Conservation (phyloP, 1,140 invertebrate species). For the Lordiphosa stackelbergi region DNA sequence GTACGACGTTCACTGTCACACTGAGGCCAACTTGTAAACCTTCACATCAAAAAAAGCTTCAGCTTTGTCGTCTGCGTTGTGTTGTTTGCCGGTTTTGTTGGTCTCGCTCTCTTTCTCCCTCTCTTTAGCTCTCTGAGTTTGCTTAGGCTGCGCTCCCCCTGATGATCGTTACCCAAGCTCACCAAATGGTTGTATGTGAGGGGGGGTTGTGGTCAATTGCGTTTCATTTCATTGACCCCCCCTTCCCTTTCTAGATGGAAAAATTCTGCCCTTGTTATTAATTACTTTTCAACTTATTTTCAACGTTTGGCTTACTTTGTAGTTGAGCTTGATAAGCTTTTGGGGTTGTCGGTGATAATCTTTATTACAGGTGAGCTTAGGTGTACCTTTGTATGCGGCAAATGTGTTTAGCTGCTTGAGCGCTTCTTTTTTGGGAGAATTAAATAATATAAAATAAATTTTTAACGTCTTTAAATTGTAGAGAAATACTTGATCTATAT, state of each 20-base stretch:
- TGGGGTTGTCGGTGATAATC: constrained; percentile 23
- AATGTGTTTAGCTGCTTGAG: background rate
- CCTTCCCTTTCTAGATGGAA: constrained; percentile 2
- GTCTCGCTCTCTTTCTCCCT: constrained; percentile 4
- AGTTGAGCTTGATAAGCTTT: constrained; percentile 9
- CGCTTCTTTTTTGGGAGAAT: too few species aligned
- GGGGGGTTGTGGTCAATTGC: constrained; percentile 21
- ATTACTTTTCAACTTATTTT: background rate
- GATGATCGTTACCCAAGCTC: constrained; percentile 1
- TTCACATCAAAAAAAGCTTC: constrained; percentile 17
- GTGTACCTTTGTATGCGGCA: background rate
- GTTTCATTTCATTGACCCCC: constrained; percentile 29
- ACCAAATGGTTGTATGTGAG: constrained; percentile 1
- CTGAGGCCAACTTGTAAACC: constrained; percentile 30
- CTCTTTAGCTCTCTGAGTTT: background rate
- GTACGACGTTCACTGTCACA: constrained; percentile 66
- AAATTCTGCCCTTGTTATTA: background rate
- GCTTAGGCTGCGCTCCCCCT: background rate
- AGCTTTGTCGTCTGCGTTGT: constrained; percentile 1
- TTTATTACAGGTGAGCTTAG: constrained; percentile 28
- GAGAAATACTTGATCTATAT: too few species aligned
- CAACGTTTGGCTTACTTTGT: constrained; percentile 6
- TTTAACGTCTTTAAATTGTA: too few species aligned
- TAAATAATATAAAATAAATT: too few species aligned
- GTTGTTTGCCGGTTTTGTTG: constrained; percentile 1